Evolutionary conservation across 1,140 invertebrate genomes (phyloP).

Genomic region (Akabosia matsudoensis): DNA sequence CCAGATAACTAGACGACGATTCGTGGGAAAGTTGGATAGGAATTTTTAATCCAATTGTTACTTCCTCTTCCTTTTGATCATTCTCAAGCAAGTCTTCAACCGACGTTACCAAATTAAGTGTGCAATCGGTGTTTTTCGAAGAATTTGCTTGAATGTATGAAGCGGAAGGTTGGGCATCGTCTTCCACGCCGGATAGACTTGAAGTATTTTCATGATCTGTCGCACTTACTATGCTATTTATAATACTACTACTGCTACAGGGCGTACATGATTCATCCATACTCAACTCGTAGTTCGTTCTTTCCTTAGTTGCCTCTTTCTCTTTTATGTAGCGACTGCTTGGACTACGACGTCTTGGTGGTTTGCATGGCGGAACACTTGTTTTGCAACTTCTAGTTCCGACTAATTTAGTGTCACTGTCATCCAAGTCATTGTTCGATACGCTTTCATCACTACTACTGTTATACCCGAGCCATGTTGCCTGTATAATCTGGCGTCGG

Average conservation of each 20-base stretch:
- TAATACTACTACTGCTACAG: not conserved
- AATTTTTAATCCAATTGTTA: not conserved
- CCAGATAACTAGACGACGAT: not conserved
- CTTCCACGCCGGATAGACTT: too few species aligned
- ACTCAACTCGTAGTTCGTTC: not conserved
- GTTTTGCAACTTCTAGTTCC: not conserved
- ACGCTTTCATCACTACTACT: slow-evolving; percentile 30
- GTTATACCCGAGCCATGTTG: slow-evolving; percentile 33
- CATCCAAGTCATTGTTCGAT: slow-evolving; percentile 17
- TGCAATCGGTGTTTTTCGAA: not conserved
- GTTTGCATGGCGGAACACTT: not conserved
- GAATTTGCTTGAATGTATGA: not conserved
- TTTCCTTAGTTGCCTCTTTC: not conserved
- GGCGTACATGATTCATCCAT: not conserved
- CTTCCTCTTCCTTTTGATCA: not conserved
- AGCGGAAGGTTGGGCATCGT: too few species aligned
- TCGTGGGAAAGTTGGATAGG: not conserved
- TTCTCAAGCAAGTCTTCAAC: not conserved
- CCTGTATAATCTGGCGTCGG: slow-evolving; percentile 40
- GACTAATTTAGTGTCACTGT: not conserved
- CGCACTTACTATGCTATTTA: too few species aligned
- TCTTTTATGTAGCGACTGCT: not conserved
- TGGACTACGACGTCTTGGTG: not conserved
- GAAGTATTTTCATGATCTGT: too few species aligned
- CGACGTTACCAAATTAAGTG: not conserved